Base-by-base conservation (phyloP, 2,888 invertebrate species). In the Tachystola acroxantha region DNA sequence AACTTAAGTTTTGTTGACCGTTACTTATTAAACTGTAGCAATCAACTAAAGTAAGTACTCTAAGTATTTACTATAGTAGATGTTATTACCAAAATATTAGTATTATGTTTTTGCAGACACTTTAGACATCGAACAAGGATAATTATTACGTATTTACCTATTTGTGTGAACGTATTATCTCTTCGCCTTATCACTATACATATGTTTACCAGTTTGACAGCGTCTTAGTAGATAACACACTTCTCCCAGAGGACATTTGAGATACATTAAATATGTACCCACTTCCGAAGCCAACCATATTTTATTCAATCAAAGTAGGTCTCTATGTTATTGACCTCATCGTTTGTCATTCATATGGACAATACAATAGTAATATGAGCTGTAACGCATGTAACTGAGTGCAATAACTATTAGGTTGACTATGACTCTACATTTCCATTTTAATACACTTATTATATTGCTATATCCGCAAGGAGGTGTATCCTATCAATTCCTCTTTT, bases 171-270 rank as follows among this genome's bases (percentile, higher is more conserved):
- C 6, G 9, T 47, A 54, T 66, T 72, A 75, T 74, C 69, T 43
- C 33, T 11, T n/a, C 22, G 34, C 53, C 44, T 51, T 54, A 56
- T 63, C 57, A 43, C 11, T 26, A 28, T 10, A 13, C 10, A 25
- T 42, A 38, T 51, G 69, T 73, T 67, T 65, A 60, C 64, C 56
- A 46, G 63, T 73, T 76, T 79, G 76, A 68, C 77, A 75, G 64
- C 55, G 72, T 77, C 73, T 77, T 59, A 42, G 32, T 31, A 57
- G 76, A 78, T 76, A 78, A 70, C 58, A 45, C 42, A 43, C 14
- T 25, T 24, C 31, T 34, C 26, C 13, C 32, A 12, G 24, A 30
- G 30, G 22, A 16, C 30, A 16, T 24, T 13, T 12, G 6, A 9
- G 10, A 9, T 32, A 20, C 30, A n/a, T 33, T 33, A n/a, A 25